Evolutionary conservation across 2,113 vertebrate species (phyloP).

Genomic region (Gymnocephalus cernua): DNA sequence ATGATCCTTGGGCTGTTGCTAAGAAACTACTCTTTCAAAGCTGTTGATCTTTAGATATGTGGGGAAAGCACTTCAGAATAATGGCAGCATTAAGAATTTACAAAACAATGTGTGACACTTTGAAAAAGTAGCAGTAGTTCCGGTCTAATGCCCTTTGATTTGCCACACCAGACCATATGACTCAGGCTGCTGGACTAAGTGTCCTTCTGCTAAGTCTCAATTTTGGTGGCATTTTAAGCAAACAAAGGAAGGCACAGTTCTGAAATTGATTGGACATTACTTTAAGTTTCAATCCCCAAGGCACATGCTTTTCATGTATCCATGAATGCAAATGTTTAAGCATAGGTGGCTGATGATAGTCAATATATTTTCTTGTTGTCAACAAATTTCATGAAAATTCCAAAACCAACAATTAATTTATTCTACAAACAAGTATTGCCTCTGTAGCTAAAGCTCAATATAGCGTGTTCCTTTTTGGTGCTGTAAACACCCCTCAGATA

Average conservation of each 20-base stretch:
- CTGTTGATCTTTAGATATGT: conserved; percentile 50
- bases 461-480: not conserved
- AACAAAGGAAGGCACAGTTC: not conserved
- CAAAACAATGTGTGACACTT: conserved; percentile 39
- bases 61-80: conserved; percentile 31
- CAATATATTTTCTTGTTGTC: not conserved
- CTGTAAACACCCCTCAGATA: not conserved
- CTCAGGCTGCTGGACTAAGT: not conserved
- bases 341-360: not conserved
- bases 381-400: not conserved
- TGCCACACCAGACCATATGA: not conserved
- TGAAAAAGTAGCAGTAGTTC: not conserved
- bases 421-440: not conserved
- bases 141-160: not conserved
- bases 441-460: not conserved
- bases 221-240: not conserved
- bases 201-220: not conserved
- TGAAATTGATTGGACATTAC: not conserved
- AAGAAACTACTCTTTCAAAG: conserved; percentile 57
- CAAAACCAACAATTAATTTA: not conserved
- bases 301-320: not conserved
- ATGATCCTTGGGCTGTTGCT: conserved; percentile 59
- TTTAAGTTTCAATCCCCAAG: too few relatives aligned
- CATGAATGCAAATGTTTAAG: not conserved
- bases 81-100: conserved; percentile 26